Evolutionary conservation across 2,888 invertebrate species (phyloP), one percentile per base, ranked within the genome.

Genomic region (Koerneria pararmatus): DNA sequence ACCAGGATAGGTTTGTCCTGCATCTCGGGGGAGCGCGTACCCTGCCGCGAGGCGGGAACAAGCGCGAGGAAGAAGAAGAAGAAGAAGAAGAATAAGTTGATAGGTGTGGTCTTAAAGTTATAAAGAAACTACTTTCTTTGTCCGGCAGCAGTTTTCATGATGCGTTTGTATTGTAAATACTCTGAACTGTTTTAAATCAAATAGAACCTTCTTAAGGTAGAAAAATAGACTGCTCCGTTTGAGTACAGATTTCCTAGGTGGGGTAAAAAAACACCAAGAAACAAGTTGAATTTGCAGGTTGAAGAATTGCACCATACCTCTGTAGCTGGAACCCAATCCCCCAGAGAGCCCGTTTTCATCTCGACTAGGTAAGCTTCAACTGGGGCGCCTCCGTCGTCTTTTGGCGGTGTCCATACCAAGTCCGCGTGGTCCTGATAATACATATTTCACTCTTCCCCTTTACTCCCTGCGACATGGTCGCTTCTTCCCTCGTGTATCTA

Each of bases 271-370:
- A 41, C 15, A 11, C 8, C 41, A 11, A 41, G 15, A 11, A 41
- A 11, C 11, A 41, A 41, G 11, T 15, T 11, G 11, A 15, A 41
- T 15, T 41, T 24, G 24, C 56, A 19, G 27, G 22, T 19, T 60
- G 19, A 49, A 41, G 2, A 5, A 62, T 19, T 35, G 41, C 57
- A 29, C 1, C 60, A 29, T 48, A 70, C 72, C 59, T 71, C 72
- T 49, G 71, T 69, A 27, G 72, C 76, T 46, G 71, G 69, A 15
- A 73, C 92, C 94, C 94, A 95, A 82, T 92, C 90, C 29, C 94
- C 94, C 82, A 91, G 22, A 1, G 64, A 92, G 85, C 93, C 93
- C 84, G 93, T 93, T 85, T 92, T 94, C 89, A 93, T 94, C 85
- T 95, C 94, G 54, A 95, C 89, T 69, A 94, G 90, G 83, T 94